Base-by-base conservation (phyloP, 2,888 invertebrate genomes). In the Eledona agricola region DNA sequence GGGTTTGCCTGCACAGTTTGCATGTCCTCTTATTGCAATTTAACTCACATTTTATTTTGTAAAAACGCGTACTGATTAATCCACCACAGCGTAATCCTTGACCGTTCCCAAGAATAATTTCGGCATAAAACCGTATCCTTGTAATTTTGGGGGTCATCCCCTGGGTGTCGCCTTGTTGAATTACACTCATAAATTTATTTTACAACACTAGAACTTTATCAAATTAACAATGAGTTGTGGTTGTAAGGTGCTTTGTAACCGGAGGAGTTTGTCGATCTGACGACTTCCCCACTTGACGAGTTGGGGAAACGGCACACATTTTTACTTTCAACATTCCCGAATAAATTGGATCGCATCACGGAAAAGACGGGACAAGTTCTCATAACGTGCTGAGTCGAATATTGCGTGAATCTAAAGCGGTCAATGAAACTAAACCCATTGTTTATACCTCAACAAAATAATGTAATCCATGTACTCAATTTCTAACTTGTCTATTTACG, bases 191-290 rank as follows among this genome's bases (percentile, higher is more conserved):
- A 31, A 42, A 31, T 42, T 42, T 42, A 13, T 20, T 42, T 31
- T 29, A 42, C 31, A 42, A 20, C 31, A 16, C 42, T 31, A 29
- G 20, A 42, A 31, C 29, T 42, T 42, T 22, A 42, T 19, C 42
- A 42, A 42, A 42, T 42, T 42, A 40, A 42, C 42, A 31, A 29
- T 11, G 42, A 42, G 12, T 20, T 22, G 29, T 31, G 31, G 29
- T 29, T 42, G 26, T 40, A 5, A 9, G 1, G 22, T 17, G 11
- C 26, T n/a, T n/a, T n/a, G 12, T 19, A 16, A 15, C 42, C 20
- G 7, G 42, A 29, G 19, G 20, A 29, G n/a, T 23, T 23, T 37
- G 42, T 38, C 17, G 31, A 22, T 22, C 22, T 19, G 31, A n/a
- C 15, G 31, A 42, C 20, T 6, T 37, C 11, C 9, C 2, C 12